These are phyloP conservation scores for Polietes domitor DNA, from an alignment of 2,888 invertebrate species.

Conservation along the genomic window DNA sequence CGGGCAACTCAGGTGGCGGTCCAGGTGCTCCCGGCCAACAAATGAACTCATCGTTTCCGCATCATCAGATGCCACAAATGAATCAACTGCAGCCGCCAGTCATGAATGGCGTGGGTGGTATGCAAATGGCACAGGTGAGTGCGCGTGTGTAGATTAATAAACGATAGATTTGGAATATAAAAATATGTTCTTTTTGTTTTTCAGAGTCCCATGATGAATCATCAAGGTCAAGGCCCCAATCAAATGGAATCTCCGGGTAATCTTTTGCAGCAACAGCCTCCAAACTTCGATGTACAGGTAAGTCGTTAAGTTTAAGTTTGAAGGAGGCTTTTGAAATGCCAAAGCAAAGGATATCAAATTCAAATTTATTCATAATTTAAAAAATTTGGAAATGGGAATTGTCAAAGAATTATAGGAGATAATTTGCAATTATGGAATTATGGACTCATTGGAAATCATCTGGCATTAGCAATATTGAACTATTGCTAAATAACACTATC, in stretches of 20 bases:
- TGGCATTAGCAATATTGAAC: no score
- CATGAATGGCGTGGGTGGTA: slow-evolving; percentile 80
- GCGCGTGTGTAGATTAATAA: neutral
- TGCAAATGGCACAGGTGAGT: slow-evolving; percentile 80
- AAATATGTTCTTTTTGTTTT: slow-evolving; percentile 25
- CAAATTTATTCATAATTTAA: no score
- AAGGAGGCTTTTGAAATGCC: neutral
- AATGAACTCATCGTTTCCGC: slow-evolving; percentile 78
- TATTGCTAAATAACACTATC: no score
- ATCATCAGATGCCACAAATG: slow-evolving; percentile 80
- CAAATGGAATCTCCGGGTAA: slow-evolving; percentile 82
- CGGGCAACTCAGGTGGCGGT: slow-evolving; percentile 67
- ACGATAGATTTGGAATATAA: no score
- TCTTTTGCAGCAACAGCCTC: slow-evolving; percentile 85
- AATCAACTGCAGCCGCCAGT: slow-evolving; percentile 80
- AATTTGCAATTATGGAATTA: no score
- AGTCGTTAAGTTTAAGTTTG: slow-evolving; percentile 72
- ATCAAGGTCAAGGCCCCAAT: slow-evolving; percentile 79
- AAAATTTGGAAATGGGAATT: no score
- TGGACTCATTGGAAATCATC: no score
- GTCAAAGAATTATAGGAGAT: no score
- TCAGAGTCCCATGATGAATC: slow-evolving; percentile 81
- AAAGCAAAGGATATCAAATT: no score
- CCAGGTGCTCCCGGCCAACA: slow-evolving; percentile 71
- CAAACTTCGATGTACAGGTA: slow-evolving; percentile 91